These are phyloP conservation scores for Rachycentron canadum DNA, from an alignment of 2,797 vertebrate species.

Conservation along the genomic window DNA sequence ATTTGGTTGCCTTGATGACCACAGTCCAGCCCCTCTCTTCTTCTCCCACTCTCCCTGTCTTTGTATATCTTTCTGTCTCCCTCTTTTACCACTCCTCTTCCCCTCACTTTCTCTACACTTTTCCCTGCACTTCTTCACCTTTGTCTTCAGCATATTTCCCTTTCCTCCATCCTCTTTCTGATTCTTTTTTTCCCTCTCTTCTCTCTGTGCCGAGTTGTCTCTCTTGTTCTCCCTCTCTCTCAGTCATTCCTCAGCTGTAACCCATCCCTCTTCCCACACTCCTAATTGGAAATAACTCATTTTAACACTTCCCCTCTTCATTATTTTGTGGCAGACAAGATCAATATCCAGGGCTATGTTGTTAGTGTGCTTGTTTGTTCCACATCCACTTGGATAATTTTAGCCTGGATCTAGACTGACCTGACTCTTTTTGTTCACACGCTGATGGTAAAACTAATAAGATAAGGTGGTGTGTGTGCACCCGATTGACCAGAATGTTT, in stretches of 20 bases:
- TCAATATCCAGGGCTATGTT: constrained; percentile 54
- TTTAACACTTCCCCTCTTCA: constrained; percentile 56
- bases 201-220: neutral
- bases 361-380: constrained; percentile 28
- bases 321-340: constrained; percentile 56
- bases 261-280: constrained; percentile 11
- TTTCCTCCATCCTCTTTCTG: neutral
- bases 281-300: constrained; percentile 66
- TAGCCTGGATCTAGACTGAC: constrained; percentile 28
- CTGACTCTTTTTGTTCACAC: constrained; percentile 1
- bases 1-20: constrained; percentile 63
- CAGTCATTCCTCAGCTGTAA: constrained; percentile 9
- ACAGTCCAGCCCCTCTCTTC: constrained; percentile 28
- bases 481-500: neutral
- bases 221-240: neutral
- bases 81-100: neutral
- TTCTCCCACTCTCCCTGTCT: neutral
- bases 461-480: neutral
- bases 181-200: neutral
- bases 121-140: neutral
- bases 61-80: neutral
- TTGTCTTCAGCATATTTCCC: neutral
- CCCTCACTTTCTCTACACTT: neutral
- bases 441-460: neutral
- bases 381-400: constrained; percentile 24